A percentile compares a stretch with the other conserved stretches of the same genome.
Evolutionary conservation across 2,888 invertebrate species (phyloP).

Genomic region (Patella caerulea): DNA sequence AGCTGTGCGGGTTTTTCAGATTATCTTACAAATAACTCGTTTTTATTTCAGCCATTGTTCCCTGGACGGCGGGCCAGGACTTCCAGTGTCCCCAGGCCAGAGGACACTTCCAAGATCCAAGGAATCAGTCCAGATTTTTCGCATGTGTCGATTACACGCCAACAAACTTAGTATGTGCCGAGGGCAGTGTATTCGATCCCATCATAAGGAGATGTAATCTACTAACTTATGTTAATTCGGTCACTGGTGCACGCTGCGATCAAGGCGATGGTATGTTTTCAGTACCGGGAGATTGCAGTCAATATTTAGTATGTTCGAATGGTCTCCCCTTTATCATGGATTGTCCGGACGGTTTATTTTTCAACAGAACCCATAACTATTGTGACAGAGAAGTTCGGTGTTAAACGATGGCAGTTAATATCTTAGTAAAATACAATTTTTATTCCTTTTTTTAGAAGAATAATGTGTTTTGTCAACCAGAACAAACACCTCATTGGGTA

Average conservation of each 20-base stretch:
- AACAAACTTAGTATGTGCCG: not conserved
- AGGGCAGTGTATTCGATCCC: not conserved
- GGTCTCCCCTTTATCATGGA: not conserved
- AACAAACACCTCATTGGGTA: too few species aligned
- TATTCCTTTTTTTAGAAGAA: too few species aligned
- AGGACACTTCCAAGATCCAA: not conserved
- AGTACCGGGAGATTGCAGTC: not conserved
- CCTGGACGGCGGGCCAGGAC: not conserved
- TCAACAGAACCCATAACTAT: not conserved
- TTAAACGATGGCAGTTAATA: not conserved
- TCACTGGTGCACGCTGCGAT: not conserved
- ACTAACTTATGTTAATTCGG: not conserved
- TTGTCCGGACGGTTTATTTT: not conserved
- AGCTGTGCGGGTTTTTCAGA: too few species aligned
- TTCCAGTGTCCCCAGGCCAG: slow-evolving; percentile 1
- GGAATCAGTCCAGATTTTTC: not conserved
- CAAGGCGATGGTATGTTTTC: not conserved
- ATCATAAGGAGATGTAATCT: not conserved
- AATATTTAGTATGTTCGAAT: not conserved
- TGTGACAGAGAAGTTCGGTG: not conserved
- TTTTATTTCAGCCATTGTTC: not conserved
- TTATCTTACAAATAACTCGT: not conserved
- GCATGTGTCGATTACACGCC: not conserved
- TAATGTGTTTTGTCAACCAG: too few species aligned
- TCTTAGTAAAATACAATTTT: too few species aligned